Evolutionary conservation across 2,888 invertebrate species (phyloP), one percentile per base, ranked within the genome.

Genomic region (Lumbricus terrestris): DNA sequence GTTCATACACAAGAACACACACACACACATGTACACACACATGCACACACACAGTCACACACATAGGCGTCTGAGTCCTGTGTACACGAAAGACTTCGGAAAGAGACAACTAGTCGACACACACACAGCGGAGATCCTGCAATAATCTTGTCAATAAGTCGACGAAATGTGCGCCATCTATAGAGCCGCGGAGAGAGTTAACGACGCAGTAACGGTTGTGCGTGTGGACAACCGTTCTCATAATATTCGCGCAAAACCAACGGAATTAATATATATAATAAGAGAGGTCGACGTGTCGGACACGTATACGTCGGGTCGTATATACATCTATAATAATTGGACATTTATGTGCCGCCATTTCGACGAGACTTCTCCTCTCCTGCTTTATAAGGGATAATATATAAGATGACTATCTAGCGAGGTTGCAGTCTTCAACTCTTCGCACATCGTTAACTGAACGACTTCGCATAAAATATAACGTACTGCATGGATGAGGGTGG

Each of bases 281-380:
- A 69, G 69, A 69, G n/a, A n/a, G 69, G 69, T 69, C 69, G 29
- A 8, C 16, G 69, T 69, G 69, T n/a, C 69, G 69, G 47, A 69
- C 69, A n/a, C n/a, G 29, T n/a, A 69, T n/a, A n/a, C 69, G 69
- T 69, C 69, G 69, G n/a, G 29, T 69, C 69, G n/a, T 69, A 69
- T 69, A 69, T 69, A 69, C n/a, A 69, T 69, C 69, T 69, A 69
- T 69, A 69, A 69, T 69, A 69, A 69, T 69, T 69, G n/a, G 69
- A 69, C 69, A 69, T 69, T 69, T 69, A 69, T 69, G 16, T 69
- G n/a, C 29, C 69, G 69, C 69, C n/a, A 13, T 69, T 69, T 29
- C 47, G 47, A 47, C 20, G 47, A 47, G 11, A n/a, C 69, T 8
- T n/a, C 13, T 29, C 69, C 8, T 13, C 13, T 8, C 29, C n/a